These are phyloP conservation scores for Peromyscus maniculatus DNA, from an alignment of 2,113 vertebrate genomes.

Conservation along the genomic window DNA sequence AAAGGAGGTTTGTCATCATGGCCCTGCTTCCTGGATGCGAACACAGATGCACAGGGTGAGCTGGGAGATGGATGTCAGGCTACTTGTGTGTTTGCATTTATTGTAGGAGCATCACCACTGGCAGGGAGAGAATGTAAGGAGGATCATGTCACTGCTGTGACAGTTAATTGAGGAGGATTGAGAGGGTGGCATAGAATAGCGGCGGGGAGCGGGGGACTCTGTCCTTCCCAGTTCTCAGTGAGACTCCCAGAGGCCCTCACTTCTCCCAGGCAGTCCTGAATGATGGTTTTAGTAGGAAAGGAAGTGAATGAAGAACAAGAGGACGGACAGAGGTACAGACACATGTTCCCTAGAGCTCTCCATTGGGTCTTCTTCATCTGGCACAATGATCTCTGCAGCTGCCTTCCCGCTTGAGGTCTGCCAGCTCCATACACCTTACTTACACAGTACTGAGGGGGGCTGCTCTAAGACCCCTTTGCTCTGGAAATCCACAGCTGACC, in stretches of 20 bases:
- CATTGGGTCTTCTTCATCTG: not conserved
- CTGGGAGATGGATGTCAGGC: not conserved
- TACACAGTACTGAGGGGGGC: not conserved
- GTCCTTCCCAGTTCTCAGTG: constrained; percentile 14
- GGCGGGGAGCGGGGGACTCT: no score
- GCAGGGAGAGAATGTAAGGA: not conserved
- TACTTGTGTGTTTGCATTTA: not conserved
- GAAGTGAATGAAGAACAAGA: not conserved
- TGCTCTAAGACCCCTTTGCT: not conserved
- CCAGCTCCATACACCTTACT: accelerated
- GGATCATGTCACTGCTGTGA: not conserved
- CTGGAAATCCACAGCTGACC: not conserved
- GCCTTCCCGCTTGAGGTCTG: not conserved
- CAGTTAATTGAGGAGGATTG: constrained; percentile 34
- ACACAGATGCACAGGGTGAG: not conserved
- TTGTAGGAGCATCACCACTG: not conserved
- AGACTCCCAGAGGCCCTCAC: not conserved
- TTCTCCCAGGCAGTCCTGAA: constrained; percentile 20
- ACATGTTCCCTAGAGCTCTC: not conserved
- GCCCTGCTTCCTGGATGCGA: not conserved
- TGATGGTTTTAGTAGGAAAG: constrained; percentile 18
- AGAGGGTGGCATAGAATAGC: not conserved
- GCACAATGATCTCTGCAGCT: not conserved
- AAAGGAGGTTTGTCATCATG: not conserved
- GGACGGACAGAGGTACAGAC: not conserved